These are phyloP conservation scores for Micrastur ruficollis DNA, from an alignment of 2,797 vertebrate genomes.

Conservation along the genomic window DNA sequence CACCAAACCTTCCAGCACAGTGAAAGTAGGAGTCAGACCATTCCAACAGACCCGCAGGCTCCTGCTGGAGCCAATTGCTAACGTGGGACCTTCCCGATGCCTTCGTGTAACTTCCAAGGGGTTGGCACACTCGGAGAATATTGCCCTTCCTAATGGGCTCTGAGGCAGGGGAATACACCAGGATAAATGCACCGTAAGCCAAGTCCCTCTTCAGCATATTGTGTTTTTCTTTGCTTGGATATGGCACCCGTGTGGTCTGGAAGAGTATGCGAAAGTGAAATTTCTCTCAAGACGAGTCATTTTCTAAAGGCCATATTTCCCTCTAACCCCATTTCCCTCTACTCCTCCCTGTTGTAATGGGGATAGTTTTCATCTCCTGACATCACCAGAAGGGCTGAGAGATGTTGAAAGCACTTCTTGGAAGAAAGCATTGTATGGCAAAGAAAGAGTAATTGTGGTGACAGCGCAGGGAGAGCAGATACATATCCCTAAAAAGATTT, in stretches of 20 bases:
- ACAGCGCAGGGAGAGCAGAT: background rate
- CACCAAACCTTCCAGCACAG: background rate
- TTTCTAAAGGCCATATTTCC: background rate
- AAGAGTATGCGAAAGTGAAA: background rate
- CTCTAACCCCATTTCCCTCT: background rate
- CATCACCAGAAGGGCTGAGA: background rate
- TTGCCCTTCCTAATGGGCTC: background rate
- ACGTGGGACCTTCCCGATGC: background rate
- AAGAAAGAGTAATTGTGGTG: conserved; percentile 15
- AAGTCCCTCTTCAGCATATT: background rate
- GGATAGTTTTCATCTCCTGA: conserved; percentile 14
- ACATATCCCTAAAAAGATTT: conserved; percentile 4
- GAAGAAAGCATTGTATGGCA: background rate
- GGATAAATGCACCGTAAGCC: background rate
- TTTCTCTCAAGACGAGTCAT: background rate
- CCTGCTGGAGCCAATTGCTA: background rate
- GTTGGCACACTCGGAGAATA: background rate
- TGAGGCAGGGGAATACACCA: background rate
- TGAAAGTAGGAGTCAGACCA: background rate
- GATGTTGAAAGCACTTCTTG: conserved; percentile 20
- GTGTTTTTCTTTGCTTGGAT: background rate
- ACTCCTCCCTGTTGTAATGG: background rate
- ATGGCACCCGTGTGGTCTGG: background rate
- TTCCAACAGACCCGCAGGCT: background rate
- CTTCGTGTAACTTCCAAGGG: background rate